Evolutionary conservation across 2,113 vertebrate species (phyloP).

Genomic region (Ammodytes dubius): DNA sequence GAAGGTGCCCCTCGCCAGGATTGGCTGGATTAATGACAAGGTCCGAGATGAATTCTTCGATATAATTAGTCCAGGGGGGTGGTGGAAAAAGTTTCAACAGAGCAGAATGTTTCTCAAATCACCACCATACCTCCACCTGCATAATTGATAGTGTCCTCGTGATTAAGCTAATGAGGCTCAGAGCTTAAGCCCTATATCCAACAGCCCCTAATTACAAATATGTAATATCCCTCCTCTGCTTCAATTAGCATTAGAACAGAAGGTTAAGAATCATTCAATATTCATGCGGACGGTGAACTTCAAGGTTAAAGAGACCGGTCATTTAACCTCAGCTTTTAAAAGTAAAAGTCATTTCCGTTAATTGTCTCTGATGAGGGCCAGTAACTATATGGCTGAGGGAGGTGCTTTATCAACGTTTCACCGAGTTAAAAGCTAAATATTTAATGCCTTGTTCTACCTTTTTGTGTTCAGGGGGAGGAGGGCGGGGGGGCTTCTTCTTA

Average conservation of each 20-base stretch:
- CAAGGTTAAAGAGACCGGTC: conserved; percentile 83
- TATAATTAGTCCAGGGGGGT: conserved; percentile 66
- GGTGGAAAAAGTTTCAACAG: conserved; percentile 60
- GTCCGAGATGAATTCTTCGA: conserved; percentile 66
- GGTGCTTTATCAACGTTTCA: conserved; percentile 60
- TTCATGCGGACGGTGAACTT: conserved; percentile 77
- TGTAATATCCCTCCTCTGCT: conserved; percentile 77
- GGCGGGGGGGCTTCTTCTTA: background rate
- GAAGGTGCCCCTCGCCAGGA: conserved; percentile 23
- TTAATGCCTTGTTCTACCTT: conserved; percentile 14
- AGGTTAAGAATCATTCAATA: conserved; percentile 83
- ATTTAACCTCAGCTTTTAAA: conserved; percentile 77
- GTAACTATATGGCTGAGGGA: conserved; percentile 69
- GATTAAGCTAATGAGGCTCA: conserved; percentile 80
- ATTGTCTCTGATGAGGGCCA: conserved; percentile 72
- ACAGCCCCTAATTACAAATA: conserved; percentile 82
- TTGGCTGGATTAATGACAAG: conserved; percentile 57
- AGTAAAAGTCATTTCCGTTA: conserved; percentile 76
- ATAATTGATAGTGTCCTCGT: conserved; percentile 81
- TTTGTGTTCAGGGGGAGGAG: background rate
- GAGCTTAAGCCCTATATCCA: conserved; percentile 75
- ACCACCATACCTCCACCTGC: conserved; percentile 77
- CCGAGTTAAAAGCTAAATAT: conserved; percentile 35
- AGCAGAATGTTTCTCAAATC: conserved; percentile 73
- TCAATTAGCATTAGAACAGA: conserved; percentile 82